Evolutionary conservation across 2,113 vertebrate genomes (phyloP).

Genomic region (Furnarius figulus): DNA sequence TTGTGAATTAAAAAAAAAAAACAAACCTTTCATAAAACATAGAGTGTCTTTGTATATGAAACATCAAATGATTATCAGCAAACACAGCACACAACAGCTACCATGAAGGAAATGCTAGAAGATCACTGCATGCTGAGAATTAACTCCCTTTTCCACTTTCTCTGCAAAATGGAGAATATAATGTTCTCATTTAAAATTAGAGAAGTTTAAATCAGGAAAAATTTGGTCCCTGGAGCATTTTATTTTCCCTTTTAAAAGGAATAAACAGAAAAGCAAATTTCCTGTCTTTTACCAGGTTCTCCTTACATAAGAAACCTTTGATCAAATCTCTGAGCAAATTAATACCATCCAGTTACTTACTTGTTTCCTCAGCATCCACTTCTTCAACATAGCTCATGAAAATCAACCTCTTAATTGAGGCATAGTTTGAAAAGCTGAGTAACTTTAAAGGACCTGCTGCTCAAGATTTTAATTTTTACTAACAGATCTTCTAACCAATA

Average conservation of each 20-base stretch:
- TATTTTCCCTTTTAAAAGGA: neutral
- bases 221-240: neutral
- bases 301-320: neutral
- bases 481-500: neutral
- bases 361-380: neutral
- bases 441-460: neutral
- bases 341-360: neutral
- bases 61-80: neutral
- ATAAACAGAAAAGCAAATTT: neutral
- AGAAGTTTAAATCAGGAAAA: neutral
- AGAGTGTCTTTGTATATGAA: neutral
- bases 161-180: neutral
- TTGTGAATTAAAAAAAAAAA: neutral
- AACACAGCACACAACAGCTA: neutral
- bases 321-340: neutral
- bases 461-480: neutral
- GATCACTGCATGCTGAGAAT: neutral
- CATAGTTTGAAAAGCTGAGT: neutral
- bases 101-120: neutral
- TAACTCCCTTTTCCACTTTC: neutral
- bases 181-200: neutral
- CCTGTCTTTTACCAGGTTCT: neutral
- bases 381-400: neutral
- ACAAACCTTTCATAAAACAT: neutral
- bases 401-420: neutral